These are phyloP conservation scores for Sebastes matsubarae DNA, from an alignment of 2,797 vertebrate genomes.

Conservation along the genomic window DNA sequence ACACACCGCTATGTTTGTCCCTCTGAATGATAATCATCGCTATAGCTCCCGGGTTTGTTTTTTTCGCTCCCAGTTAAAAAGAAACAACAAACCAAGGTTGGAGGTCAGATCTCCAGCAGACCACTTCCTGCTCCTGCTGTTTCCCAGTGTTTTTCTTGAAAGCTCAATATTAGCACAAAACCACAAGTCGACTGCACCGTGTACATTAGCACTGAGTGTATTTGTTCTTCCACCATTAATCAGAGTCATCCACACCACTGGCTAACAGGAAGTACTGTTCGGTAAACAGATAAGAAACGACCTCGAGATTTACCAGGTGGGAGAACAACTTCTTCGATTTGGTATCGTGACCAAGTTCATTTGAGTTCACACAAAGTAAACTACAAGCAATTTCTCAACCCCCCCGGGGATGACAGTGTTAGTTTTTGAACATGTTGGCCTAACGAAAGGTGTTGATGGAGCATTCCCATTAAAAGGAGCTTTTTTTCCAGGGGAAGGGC, in stretches of 20 bases:
- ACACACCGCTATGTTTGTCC: conserved; percentile 55
- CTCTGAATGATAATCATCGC: conserved; percentile 45
- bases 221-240: conserved; percentile 82
- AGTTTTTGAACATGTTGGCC: conserved; percentile 36
- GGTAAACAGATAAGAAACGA: conserved; percentile 68
- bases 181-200: conserved; percentile 49
- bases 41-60: conserved; percentile 26
- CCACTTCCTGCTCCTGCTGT: conserved; percentile 42
- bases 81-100: conserved; percentile 23
- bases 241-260: conserved; percentile 65
- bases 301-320: conserved; percentile 46
- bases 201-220: conserved; percentile 73
- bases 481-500: conserved; percentile 44
- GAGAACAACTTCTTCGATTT: conserved; percentile 23
- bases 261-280: conserved; percentile 63
- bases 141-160: conserved; percentile 38
- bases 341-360: conserved; percentile 15
- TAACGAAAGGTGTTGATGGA: conserved; percentile 45
- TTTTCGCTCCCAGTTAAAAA: conserved; percentile 1
- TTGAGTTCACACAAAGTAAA: conserved; percentile 47
- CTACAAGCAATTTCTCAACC: conserved; percentile 18
- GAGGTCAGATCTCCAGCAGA: conserved; percentile 37
- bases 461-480: conserved; percentile 50
- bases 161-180: conserved; percentile 76
- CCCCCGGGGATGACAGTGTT: neutral